A percentile compares a stretch with the other conserved stretches of the same genome.
These are phyloP conservation scores for Catocala fraxini DNA, from an alignment of 2,888 invertebrate species.

Conservation along the genomic window DNA sequence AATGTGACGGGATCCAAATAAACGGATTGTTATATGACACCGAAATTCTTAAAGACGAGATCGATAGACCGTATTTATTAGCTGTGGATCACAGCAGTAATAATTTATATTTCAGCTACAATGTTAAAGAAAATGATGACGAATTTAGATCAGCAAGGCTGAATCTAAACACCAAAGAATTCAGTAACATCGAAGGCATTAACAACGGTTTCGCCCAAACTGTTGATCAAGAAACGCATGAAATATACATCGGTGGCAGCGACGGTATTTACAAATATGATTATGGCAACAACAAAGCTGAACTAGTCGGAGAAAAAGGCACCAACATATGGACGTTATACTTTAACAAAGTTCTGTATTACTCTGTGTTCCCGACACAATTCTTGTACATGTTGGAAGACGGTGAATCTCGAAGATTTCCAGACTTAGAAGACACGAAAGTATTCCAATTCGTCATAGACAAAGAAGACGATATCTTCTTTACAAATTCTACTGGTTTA, in stretches of 20 bases:
- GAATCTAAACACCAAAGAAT: slow-evolving; percentile 68
- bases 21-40: slow-evolving; percentile 60
- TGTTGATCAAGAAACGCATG: slow-evolving; percentile 65
- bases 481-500: slow-evolving; percentile 69
- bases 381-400: slow-evolving; percentile 64
- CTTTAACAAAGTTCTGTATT: slow-evolving; percentile 70
- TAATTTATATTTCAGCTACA: slow-evolving; percentile 74
- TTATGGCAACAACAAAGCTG: slow-evolving; percentile 59
- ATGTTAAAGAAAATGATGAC: slow-evolving; percentile 56
- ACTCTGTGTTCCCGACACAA: slow-evolving; percentile 68
- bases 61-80: slow-evolving; percentile 71
- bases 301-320: slow-evolving; percentile 58
- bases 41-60: slow-evolving; percentile 60
- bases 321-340: slow-evolving; percentile 71
- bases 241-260: slow-evolving; percentile 71
- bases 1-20: slow-evolving; percentile 62
- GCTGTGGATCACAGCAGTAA: slow-evolving; percentile 68
- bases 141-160: slow-evolving; percentile 65
- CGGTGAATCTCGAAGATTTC: slow-evolving; percentile 59
- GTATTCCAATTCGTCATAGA: slow-evolving; percentile 74
- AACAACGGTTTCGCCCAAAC: slow-evolving; percentile 73
- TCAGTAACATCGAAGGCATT: slow-evolving; percentile 60
- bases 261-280: slow-evolving; percentile 76
- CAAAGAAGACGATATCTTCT: slow-evolving; percentile 65
- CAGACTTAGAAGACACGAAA: slow-evolving; percentile 75